Percentiles rank a stretch among this genome's conserved stretches.
Conservation (phyloP, 1,140 invertebrate species). For the Galleria mellonella region DNA sequence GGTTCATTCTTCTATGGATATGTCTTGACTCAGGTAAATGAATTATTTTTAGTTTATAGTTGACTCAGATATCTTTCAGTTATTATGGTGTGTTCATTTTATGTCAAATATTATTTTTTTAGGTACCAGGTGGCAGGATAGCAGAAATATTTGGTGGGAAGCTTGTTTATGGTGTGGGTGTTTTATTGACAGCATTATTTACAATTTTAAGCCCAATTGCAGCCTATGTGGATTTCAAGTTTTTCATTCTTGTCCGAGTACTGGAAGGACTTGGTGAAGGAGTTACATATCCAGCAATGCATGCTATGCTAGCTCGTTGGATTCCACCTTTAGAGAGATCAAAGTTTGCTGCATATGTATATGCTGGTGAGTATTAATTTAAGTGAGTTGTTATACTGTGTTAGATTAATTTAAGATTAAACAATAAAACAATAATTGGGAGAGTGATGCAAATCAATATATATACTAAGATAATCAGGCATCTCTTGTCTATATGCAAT, state of each 20-base stretch:
- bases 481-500: too few relatives aligned
- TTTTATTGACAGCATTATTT: slow-evolving; percentile 85
- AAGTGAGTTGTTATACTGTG: not conserved
- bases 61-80: too few relatives aligned
- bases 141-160: slow-evolving; percentile 88
- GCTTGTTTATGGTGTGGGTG: slow-evolving; percentile 85
- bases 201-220: slow-evolving; percentile 84
- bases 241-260: slow-evolving; percentile 85
- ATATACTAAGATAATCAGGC: too few relatives aligned
- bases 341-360: slow-evolving; percentile 86
- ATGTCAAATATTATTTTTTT: too few relatives aligned
- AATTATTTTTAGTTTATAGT: too few relatives aligned
- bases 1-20: slow-evolving; percentile 92
- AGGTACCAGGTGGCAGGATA: slow-evolving; percentile 87
- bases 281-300: slow-evolving; percentile 89
- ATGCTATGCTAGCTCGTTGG: slow-evolving; percentile 87
- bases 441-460: too few relatives aligned
- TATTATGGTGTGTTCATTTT: too few relatives aligned
- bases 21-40: slow-evolving; percentile 83
- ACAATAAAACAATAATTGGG: too few relatives aligned
- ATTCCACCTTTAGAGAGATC: slow-evolving; percentile 87
- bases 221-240: slow-evolving; percentile 80
- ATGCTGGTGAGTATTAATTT: slow-evolving; percentile 77
- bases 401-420: too few relatives aligned
- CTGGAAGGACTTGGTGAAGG: slow-evolving; percentile 92